A percentile compares a stretch with the other conserved stretches of the same genome.
These are phyloP conservation scores for Lateolabrax maculatus DNA, from an alignment of 2,797 vertebrate genomes.

Conservation along the genomic window DNA sequence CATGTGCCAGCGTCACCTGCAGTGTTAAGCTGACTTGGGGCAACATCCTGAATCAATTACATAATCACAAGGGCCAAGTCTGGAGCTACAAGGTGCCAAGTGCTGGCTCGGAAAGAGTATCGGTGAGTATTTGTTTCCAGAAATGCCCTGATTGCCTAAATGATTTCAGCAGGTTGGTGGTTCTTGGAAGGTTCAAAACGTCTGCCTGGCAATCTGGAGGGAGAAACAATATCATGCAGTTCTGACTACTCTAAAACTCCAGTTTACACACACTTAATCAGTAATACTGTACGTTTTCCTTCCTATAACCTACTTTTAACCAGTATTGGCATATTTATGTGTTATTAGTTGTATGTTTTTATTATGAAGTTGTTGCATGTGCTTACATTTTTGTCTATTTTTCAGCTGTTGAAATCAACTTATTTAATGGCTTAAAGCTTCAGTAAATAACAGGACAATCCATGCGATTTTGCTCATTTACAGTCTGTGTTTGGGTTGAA, in stretches of 20 bases:
- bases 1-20: constrained; percentile 1
- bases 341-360: background rate
- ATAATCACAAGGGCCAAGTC: background rate
- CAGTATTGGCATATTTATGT: background rate
- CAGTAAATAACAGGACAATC: background rate
- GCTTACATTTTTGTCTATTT: background rate
- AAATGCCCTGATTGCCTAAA: constrained; percentile 15
- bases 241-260: background rate
- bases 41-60: constrained; percentile 19
- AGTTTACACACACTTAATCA: background rate
- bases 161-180: constrained; percentile 31
- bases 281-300: background rate
- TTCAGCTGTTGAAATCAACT: background rate
- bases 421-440: background rate
- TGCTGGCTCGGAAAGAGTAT: constrained; percentile 1
- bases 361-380: background rate
- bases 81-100: background rate
- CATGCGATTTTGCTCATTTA: background rate
- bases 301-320: background rate
- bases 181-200: constrained; percentile 42
- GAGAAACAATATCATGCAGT: constrained; percentile 15
- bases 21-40: constrained; percentile 1
- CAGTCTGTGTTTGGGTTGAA: background rate
- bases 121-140: constrained; percentile 40
- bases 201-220: constrained; percentile 22